Evolutionary conservation across 1,140 invertebrate genomes (phyloP).

Genomic region (Neodiprion pinetum): DNA sequence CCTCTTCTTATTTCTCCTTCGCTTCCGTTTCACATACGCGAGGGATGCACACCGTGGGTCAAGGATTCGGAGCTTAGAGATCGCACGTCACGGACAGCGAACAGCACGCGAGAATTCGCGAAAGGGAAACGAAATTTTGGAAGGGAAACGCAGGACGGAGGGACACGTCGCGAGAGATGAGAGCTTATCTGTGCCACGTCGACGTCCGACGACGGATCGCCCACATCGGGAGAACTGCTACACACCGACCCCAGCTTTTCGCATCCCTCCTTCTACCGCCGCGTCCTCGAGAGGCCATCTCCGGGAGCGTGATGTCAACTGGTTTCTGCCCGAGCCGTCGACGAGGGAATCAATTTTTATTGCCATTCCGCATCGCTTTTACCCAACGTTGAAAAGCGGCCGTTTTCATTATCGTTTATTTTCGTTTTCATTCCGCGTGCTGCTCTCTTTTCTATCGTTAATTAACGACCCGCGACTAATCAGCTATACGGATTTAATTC

Average conservation of each 20-base stretch:
- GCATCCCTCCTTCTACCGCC: neutral
- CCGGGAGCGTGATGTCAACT: conserved; percentile 1
- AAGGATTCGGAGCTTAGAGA: too few relatives aligned
- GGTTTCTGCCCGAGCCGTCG: neutral
- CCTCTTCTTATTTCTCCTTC: neutral
- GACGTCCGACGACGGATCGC: conserved; percentile 28
- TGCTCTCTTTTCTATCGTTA: too few relatives aligned
- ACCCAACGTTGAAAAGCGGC: neutral
- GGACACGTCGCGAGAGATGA: conserved; percentile 28
- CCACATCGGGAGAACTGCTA: neutral
- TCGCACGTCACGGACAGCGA: too few relatives aligned
- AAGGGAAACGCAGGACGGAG: too few relatives aligned
- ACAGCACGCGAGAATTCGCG: too few relatives aligned
- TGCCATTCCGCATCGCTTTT: neutral
- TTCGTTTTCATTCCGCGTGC: too few relatives aligned
- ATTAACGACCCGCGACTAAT: too few relatives aligned
- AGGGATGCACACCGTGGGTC: too few relatives aligned
- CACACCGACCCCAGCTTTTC: neutral
- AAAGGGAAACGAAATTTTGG: too few relatives aligned
- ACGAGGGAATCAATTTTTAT: conserved; percentile 5
- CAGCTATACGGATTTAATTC: too few relatives aligned
- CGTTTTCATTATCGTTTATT: neutral
- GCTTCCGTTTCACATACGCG: neutral
- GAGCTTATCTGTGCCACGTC: conserved; percentile 40
- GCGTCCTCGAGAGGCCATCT: conserved; percentile 3